These are phyloP conservation scores for Datnioides undecimradiatus DNA, from an alignment of 2,113 vertebrate genomes.

Conservation along the genomic window DNA sequence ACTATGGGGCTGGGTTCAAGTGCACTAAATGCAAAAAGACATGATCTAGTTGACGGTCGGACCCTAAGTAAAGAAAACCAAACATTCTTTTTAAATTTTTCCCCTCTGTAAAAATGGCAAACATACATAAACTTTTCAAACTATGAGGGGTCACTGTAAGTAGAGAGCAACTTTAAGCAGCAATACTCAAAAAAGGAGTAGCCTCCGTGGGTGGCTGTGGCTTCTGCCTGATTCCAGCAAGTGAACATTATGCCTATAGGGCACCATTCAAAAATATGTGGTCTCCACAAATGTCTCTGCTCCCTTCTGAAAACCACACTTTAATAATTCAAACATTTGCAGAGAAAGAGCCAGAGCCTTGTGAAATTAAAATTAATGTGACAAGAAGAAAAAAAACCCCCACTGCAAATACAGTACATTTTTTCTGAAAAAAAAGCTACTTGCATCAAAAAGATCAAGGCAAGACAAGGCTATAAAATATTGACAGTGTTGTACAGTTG, in stretches of 20 bases:
- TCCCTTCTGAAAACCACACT: slow-evolving; percentile 55
- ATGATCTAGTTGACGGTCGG: background rate
- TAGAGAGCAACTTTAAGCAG: slow-evolving; percentile 23
- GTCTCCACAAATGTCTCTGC: slow-evolving; percentile 61
- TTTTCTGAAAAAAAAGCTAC: background rate
- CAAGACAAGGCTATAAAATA: background rate
- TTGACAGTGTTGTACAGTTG: background rate
- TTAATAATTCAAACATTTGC: slow-evolving; percentile 80
- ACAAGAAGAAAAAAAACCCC: background rate
- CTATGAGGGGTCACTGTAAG: slow-evolving; percentile 18
- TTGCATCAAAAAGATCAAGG: background rate
- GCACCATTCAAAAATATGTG: slow-evolving; percentile 64
- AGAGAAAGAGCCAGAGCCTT: slow-evolving; percentile 27
- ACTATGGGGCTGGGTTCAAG: background rate
- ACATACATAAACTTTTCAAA: slow-evolving; percentile 4
- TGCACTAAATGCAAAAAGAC: background rate
- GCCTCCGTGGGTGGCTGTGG: slow-evolving; percentile 41
- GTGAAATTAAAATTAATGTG: slow-evolving; percentile 59
- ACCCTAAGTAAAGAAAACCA: background rate
- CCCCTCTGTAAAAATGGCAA: background rate
- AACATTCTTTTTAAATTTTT: background rate
- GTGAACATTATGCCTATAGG: slow-evolving; percentile 58
- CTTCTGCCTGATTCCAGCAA: slow-evolving; percentile 36
- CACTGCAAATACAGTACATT: background rate
- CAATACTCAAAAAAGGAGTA: slow-evolving; percentile 4